These are phyloP conservation scores for Thinocorus orbignyianus DNA, from an alignment of 2,113 vertebrate genomes.

Conservation along the genomic window DNA sequence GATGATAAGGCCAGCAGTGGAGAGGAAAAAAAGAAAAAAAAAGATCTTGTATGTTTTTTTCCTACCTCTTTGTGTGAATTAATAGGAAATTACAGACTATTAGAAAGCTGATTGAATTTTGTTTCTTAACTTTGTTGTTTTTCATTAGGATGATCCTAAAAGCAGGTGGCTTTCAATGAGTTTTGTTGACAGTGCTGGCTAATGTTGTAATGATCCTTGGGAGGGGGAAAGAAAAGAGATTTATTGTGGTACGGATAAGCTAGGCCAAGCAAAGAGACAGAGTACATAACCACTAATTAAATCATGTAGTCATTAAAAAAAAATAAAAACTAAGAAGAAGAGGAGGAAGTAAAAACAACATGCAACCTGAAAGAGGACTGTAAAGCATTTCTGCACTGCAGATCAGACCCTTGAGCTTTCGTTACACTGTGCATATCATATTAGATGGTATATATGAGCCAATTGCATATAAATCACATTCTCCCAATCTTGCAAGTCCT, in stretches of 20 bases:
- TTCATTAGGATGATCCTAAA: conserved; percentile 55
- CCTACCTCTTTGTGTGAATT: conserved; percentile 23
- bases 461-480: conserved; percentile 52
- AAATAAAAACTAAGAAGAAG: background rate
- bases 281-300: conserved; percentile 66
- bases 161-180: conserved; percentile 59
- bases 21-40: background rate
- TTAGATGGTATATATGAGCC: conserved; percentile 57
- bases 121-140: conserved; percentile 41
- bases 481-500: conserved; percentile 2
- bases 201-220: conserved; percentile 65
- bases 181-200: conserved; percentile 50
- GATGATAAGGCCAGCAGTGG: background rate
- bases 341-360: conserved; percentile 27
- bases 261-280: conserved; percentile 53
- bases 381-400: conserved; percentile 48
- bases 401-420: conserved; percentile 48
- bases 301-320: conserved; percentile 27
- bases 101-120: conserved; percentile 52
- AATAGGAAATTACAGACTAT: conserved; percentile 42
- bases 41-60: background rate
- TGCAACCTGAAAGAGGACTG: conserved; percentile 40
- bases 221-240: conserved; percentile 15
- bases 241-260: conserved; percentile 36
- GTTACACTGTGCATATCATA: conserved; percentile 42